phyloP scores from a whole-genome alignment of 2,888 invertebrate genomes.

The Carcina quercana region DNA sequence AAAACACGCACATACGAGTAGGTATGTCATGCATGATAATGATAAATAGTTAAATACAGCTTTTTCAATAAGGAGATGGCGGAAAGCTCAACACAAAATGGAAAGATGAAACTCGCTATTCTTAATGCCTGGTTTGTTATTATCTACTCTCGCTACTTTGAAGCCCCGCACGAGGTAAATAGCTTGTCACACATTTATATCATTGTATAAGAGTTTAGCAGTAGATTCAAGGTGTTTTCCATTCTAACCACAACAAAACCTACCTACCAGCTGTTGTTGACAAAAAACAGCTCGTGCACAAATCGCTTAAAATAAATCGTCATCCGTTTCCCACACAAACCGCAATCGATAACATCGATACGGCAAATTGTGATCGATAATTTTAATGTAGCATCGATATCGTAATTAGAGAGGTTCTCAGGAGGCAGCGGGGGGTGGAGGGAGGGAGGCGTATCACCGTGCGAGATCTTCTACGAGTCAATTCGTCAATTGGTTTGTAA shows the following conservation, averaged over 20 bases:
- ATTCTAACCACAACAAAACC: conserved; percentile 13
- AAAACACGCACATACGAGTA: no score
- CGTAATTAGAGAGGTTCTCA: conserved; percentile 64
- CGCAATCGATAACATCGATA: conserved; percentile 52
- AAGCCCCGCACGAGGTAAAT: no score
- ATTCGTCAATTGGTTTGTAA: conserved; percentile 26
- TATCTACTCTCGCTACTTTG: no score
- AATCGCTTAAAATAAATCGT: conserved; percentile 24
- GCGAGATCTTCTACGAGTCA: conserved; percentile 62
- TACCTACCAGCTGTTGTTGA: conserved; percentile 10
- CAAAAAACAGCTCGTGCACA: conserved; percentile 27
- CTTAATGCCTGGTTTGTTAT: no score
- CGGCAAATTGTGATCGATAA: conserved; percentile 51
- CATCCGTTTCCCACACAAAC: conserved; percentile 51
- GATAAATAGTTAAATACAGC: no score
- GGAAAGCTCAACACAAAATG: no score
- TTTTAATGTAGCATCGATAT: conserved; percentile 24
- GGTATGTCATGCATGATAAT: no score
- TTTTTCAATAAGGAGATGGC: no score
- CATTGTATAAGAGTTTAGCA: no score
- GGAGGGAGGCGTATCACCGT: conserved; percentile 57
- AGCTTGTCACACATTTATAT: no score
- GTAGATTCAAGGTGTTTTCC: background rate
- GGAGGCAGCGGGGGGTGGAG: conserved; percentile 53
- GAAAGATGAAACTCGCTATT: no score